Base-by-base conservation (phyloP, 1,140 invertebrate species). In the Calliphora vicina region DNA sequence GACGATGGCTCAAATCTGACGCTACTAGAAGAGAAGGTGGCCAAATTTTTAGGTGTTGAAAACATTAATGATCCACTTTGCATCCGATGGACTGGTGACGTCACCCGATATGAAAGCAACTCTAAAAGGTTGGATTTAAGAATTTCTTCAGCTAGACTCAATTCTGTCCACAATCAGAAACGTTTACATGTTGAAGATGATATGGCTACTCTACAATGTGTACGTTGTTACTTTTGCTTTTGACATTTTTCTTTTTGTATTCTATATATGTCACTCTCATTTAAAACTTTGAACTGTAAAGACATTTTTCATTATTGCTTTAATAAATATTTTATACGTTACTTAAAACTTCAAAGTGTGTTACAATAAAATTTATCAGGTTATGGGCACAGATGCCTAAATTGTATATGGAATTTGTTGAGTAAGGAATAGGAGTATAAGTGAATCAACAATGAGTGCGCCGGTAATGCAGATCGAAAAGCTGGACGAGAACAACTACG, bases 401-500 rank as follows among this genome's bases (percentile, higher is more conserved):
- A 43, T 43, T 43, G 42, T 43, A n/a, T n/a, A n/a, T n/a, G n/a
- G n/a, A n/a, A n/a, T n/a, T n/a, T n/a, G n/a, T n/a, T n/a, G n/a
- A 12, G 42, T 43, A 12, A 43, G 12, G 42, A 43, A 43, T 43
- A 43, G 12, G 12, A 43, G 5, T 43, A 43, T 43, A 26, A 29
- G 10, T 27, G 17, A 27, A 26, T 12, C 10, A 57, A 57, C 10
- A 57, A 57, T 72, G 25, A 73, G 71, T 73, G 71, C 71, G 27
- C 71, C 71, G 12, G 71, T 73, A 13, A 26, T 73, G 8, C 29
- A 83, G n/a, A 81, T 83, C 8, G 78, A 81, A n/a, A 83, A 83
- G 61, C 29, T 83, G 23, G 71, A 81, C 80, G 76, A 81, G 20
- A 42, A 23, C 35, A 83, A 83, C 29, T 81, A 81, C 27, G 82